Evolutionary conservation across 1,140 invertebrate genomes (phyloP).

Genomic region (Cydia strobilella): DNA sequence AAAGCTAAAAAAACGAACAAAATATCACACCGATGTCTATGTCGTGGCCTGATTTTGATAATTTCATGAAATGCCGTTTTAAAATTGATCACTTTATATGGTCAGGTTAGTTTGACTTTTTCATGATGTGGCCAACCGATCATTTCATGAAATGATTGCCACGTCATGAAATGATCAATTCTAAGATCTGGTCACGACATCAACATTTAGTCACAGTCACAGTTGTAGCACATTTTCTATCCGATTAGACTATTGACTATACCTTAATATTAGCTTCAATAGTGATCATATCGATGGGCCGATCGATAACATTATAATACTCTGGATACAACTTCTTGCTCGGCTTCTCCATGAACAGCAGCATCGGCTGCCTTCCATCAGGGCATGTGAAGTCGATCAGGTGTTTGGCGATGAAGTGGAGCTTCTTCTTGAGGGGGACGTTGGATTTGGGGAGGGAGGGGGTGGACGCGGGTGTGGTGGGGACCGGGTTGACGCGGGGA

Average conservation of each 20-base stretch:
- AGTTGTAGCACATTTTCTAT: too few species aligned
- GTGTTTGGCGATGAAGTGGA: conserved; percentile 87
- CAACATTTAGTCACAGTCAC: too few species aligned
- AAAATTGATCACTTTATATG: too few species aligned
- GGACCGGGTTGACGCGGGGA: conserved; percentile 56
- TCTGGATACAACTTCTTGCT: conserved; percentile 97
- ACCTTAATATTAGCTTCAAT: conserved; percentile 95
- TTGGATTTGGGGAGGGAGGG: conserved; percentile 80
- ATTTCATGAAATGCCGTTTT: too few species aligned
- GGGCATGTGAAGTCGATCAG: conserved; percentile 88
- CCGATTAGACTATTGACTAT: conserved; percentile 8
- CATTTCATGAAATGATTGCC: too few species aligned
- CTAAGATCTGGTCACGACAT: too few species aligned
- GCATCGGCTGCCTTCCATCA: conserved; percentile 91
- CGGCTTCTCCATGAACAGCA: conserved; percentile 98
- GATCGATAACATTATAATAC: conserved; percentile 96
- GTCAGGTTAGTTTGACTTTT: too few species aligned
- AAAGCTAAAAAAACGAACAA: too few species aligned
- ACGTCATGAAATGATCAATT: too few species aligned
- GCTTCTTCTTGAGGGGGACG: conserved; percentile 86
- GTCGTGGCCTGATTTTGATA: too few species aligned
- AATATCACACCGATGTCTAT: too few species aligned
- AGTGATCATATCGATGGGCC: conserved; percentile 97
- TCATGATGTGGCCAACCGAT: too few species aligned
- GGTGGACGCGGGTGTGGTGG: conserved; percentile 50